Evolutionary conservation across 2,113 vertebrate genomes (phyloP).

Genomic region (Nycticorax nycticorax): DNA sequence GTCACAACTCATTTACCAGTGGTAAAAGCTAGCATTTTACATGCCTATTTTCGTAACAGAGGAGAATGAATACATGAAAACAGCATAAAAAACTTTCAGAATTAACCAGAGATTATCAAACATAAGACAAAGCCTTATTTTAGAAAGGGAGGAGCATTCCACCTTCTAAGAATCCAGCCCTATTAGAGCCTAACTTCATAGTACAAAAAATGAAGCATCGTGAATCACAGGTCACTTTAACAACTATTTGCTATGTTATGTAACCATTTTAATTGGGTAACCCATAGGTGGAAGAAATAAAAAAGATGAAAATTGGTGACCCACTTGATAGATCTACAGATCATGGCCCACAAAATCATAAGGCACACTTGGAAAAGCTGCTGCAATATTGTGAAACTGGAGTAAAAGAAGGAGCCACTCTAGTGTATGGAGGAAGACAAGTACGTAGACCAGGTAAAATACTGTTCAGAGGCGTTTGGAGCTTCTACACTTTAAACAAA

Average conservation of each 20-base stretch:
- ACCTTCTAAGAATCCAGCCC: neutral
- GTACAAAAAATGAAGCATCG: neutral
- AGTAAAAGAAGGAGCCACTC: slow-evolving; percentile 82
- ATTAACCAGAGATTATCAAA: neutral
- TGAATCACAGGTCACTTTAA: neutral
- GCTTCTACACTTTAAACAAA: neutral
- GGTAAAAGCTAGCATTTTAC: neutral
- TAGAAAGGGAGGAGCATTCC: neutral
- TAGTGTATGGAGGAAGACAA: slow-evolving; percentile 79
- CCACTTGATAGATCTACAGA: slow-evolving; percentile 84
- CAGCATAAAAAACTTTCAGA: neutral
- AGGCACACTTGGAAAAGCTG: slow-evolving; percentile 84
- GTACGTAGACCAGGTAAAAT: slow-evolving; percentile 79
- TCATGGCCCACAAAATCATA: slow-evolving; percentile 85
- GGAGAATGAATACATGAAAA: neutral
- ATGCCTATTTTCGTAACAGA: neutral
- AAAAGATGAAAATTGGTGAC: slow-evolving; percentile 87
- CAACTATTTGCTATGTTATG: neutral
- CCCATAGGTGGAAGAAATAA: slow-evolving; percentile 83
- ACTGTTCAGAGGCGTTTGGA: neutral
- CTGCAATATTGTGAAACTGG: slow-evolving; percentile 82
- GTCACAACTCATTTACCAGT: neutral
- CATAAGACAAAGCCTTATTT: neutral
- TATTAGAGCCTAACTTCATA: neutral
- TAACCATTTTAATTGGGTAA: slow-evolving; percentile 21